A percentile compares a stretch with the other conserved stretches of the same genome.
Evolutionary conservation across 2,797 vertebrate genomes (phyloP).

Genomic region (Sylvilagus floridanus): DNA sequence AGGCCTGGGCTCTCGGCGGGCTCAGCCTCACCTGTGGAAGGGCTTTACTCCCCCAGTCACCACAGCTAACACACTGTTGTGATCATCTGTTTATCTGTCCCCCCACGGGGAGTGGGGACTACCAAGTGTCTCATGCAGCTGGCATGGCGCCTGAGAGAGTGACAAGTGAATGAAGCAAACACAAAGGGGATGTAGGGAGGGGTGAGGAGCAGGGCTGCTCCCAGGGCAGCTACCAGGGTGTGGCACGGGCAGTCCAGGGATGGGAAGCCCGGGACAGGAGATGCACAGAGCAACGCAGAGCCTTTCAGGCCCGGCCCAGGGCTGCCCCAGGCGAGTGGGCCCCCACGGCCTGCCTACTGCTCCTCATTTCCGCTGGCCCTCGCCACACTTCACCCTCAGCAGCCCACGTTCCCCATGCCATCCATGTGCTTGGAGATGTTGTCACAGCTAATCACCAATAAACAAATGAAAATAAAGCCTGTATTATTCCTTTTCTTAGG

Average conservation of each 20-base stretch:
- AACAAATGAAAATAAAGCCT: not conserved
- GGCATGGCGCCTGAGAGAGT: not conserved
- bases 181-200: not conserved
- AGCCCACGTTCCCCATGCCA: not conserved
- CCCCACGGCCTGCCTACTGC: not conserved
- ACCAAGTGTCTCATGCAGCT: not conserved
- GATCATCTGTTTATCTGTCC: not conserved
- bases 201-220: not conserved
- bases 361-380: not conserved
- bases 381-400: not conserved
- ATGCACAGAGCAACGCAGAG: not conserved
- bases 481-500: slow-evolving; percentile 37
- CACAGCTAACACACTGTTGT: not conserved
- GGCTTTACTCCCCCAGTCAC: not conserved
- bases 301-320: not conserved
- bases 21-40: not conserved
- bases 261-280: not conserved
- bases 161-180: not conserved
- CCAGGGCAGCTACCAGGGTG: not conserved
- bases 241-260: not conserved
- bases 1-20: not conserved
- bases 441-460: not conserved
- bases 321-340: not conserved
- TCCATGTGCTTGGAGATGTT: not conserved
- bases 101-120: not conserved